phyloP scores from a whole-genome alignment of 2,888 invertebrate species.

The Eupithecia pulchellata region DNA sequence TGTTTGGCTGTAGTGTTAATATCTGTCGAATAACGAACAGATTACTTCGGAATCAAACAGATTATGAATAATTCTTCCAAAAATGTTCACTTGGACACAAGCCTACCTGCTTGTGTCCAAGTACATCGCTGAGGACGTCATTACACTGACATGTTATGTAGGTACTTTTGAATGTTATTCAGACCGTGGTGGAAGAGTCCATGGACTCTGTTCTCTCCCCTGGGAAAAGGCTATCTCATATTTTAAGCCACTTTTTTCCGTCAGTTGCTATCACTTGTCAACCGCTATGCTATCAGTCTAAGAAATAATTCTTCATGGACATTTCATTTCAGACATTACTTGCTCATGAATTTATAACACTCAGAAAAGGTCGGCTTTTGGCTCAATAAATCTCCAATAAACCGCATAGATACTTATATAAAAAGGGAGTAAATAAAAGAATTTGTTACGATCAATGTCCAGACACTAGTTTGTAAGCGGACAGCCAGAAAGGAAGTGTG shows the following conservation, averaged over 20 bases:
- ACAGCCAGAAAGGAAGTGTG: background rate
- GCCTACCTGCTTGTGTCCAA: background rate
- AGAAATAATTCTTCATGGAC: background rate
- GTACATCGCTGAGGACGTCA: background rate
- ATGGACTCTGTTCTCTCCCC: background rate
- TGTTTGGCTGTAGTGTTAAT: background rate
- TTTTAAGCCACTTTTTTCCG: background rate
- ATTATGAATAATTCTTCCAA: background rate
- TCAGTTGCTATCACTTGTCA: background rate
- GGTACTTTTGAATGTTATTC: background rate
- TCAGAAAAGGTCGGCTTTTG: background rate
- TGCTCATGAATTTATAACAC: background rate
- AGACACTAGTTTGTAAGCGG: background rate
- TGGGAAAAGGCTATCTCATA: background rate
- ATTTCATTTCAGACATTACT: too few relatives aligned
- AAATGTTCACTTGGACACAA: background rate
- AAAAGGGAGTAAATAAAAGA: background rate
- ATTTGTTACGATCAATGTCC: background rate
- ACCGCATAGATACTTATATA: background rate
- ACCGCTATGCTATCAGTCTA: background rate
- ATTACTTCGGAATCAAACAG: background rate
- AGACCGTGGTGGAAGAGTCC: background rate
- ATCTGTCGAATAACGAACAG: background rate
- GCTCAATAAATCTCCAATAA: background rate
- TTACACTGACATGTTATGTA: background rate